These are phyloP conservation scores for Acromyrmex echinatior DNA, from an alignment of 1,140 invertebrate genomes.

Conservation along the genomic window DNA sequence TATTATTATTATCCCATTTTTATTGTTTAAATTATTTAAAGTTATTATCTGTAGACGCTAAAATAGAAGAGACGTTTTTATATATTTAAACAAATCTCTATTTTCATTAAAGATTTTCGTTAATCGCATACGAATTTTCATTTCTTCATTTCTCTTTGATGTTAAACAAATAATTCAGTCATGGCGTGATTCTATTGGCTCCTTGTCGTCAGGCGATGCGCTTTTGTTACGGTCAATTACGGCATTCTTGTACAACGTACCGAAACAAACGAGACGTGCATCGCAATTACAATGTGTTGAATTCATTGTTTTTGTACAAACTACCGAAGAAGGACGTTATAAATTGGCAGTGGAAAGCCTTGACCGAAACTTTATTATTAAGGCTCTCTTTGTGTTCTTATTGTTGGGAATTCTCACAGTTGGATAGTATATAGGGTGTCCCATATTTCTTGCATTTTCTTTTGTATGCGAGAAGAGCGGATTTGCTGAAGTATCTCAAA, in stretches of 20 bases:
- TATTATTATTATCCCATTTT: background rate
- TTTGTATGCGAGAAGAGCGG: no score
- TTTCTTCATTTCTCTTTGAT: background rate
- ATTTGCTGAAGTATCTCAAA: no score
- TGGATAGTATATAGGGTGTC: conserved; percentile 24
- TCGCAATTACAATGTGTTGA: background rate
- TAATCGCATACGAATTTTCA: background rate
- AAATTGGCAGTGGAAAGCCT: conserved; percentile 14
- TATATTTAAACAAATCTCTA: background rate
- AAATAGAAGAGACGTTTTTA: background rate
- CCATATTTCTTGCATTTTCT: background rate
- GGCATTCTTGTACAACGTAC: conserved; percentile 11
- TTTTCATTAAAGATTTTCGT: background rate
- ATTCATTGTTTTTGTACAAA: conserved; percentile 32
- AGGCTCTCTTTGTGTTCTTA: conserved; percentile 3
- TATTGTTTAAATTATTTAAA: background rate
- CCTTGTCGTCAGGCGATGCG: background rate
- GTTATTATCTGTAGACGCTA: background rate
- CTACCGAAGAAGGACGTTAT: conserved; percentile 11
- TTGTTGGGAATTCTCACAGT: conserved; percentile 2
- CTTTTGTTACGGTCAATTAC: conserved; percentile 33
- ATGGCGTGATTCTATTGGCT: background rate
- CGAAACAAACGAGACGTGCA: conserved; percentile 39
- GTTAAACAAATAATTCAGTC: background rate
- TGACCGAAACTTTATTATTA: conserved; percentile 37